A percentile compares a stretch with the other conserved stretches of the same genome.
These are phyloP conservation scores for Hydropsyche tenuis DNA, from an alignment of 1,140 invertebrate species.

Conservation along the genomic window DNA sequence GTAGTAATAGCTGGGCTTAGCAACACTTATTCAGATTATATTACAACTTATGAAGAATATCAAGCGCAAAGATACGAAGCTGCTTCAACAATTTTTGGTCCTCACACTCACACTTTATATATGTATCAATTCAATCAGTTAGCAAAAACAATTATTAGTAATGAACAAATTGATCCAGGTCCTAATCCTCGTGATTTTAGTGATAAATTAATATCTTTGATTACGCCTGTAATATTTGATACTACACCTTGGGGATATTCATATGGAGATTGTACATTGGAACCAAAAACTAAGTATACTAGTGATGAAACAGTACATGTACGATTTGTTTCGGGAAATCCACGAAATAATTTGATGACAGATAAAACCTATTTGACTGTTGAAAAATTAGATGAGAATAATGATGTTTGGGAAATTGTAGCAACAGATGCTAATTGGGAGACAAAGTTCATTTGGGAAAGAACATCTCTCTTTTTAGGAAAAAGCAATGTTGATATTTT, in stretches of 20 bases:
- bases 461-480: constrained; percentile 74
- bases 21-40: constrained; percentile 90
- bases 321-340: constrained; percentile 82
- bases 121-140: constrained; percentile 78
- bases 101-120: constrained; percentile 86
- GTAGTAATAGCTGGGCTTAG: constrained; percentile 87
- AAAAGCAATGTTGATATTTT: constrained; percentile 76
- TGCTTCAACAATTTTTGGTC: constrained; percentile 91
- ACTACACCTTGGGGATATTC: constrained; percentile 70
- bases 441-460: constrained; percentile 82
- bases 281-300: constrained; percentile 67
- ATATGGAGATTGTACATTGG: constrained; percentile 77
- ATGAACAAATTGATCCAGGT: constrained; percentile 66
- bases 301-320: constrained; percentile 72
- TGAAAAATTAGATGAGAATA: constrained; percentile 64
- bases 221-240: constrained; percentile 83
- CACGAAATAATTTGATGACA: constrained; percentile 81
- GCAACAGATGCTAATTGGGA: constrained; percentile 90
- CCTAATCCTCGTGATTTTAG: constrained; percentile 75
- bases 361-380: constrained; percentile 77
- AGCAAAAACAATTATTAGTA: constrained; percentile 70
- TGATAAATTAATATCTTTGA: constrained; percentile 74
- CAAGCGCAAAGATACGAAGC: constrained; percentile 92
- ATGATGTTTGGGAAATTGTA: constrained; percentile 72
- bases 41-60: constrained; percentile 91